Conservation (phyloP, 2,113 vertebrate species). For the Varanus komodoensis region DNA sequence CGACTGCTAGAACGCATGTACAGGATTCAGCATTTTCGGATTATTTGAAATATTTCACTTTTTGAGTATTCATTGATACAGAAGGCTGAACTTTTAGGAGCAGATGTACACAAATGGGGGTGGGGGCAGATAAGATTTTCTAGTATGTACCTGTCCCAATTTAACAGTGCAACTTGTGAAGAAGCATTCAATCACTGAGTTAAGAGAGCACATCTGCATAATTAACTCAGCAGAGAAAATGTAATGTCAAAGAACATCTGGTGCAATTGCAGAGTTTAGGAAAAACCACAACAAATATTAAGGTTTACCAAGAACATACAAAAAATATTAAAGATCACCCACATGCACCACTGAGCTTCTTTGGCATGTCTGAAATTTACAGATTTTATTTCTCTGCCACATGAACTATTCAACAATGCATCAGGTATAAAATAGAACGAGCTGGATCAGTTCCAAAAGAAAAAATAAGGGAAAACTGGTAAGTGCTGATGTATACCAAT, state of each 20-base stretch:
- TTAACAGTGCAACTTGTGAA: not conserved
- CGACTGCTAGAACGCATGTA: too few relatives aligned
- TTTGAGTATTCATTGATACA: not conserved
- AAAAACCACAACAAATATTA: not conserved
- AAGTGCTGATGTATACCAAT: not conserved
- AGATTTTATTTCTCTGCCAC: not conserved
- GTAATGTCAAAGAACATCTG: not conserved
- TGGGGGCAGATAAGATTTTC: not conserved
- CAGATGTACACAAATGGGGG: not conserved
- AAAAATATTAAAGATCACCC: not conserved
- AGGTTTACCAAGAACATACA: not conserved
- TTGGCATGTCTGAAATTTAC: not conserved
- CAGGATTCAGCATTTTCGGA: not conserved
- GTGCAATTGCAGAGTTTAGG: not conserved
- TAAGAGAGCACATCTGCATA: too few relatives aligned
- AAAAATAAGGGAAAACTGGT: not conserved
- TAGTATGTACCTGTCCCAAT: not conserved
- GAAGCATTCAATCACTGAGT: not conserved
- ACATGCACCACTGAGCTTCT: not conserved
- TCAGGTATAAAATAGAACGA: not conserved
- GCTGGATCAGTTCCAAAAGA: not conserved
- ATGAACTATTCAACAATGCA: not conserved
- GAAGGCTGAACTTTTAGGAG: not conserved
- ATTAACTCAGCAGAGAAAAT: not conserved
- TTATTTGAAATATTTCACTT: not conserved